phyloP scores from a whole-genome alignment of 2,113 vertebrate genomes.

The Todiramphus chloris region DNA sequence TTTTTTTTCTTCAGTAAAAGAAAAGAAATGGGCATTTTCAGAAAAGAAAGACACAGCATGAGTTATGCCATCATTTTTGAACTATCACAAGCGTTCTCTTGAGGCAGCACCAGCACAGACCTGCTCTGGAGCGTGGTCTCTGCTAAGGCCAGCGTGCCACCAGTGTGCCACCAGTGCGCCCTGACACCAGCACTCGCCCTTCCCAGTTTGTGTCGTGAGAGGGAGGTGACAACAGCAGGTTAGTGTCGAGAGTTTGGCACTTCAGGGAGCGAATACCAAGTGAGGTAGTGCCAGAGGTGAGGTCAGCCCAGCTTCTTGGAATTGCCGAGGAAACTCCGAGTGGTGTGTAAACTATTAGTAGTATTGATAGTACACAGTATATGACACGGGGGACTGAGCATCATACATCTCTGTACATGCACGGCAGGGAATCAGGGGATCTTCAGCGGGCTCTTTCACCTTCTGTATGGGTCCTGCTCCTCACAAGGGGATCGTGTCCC shows the following conservation, averaged over 20 bases:
- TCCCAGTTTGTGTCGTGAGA: neutral
- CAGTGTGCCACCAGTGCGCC: neutral
- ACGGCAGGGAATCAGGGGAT: neutral
- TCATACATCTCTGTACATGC: accelerated
- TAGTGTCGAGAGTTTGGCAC: neutral
- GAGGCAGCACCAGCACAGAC: neutral
- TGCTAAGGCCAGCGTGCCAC: neutral
- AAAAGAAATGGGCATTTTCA: neutral
- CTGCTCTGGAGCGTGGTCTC: neutral
- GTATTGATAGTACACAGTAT: neutral
- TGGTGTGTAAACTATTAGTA: neutral
- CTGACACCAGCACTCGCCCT: neutral
- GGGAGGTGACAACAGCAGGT: neutral
- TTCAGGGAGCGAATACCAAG: neutral
- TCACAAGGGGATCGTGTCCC: neutral
- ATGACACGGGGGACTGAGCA: neutral
- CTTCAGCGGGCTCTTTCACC: neutral
- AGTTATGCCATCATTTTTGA: neutral
- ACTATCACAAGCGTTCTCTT: neutral
- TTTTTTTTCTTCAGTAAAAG: neutral
- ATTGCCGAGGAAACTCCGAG: neutral
- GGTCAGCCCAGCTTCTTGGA: neutral
- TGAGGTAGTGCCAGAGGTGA: neutral
- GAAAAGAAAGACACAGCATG: neutral
- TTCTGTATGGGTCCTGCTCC: neutral